Base-by-base conservation (phyloP, 2,888 invertebrate genomes). In the Sarcophaga rosellei region DNA sequence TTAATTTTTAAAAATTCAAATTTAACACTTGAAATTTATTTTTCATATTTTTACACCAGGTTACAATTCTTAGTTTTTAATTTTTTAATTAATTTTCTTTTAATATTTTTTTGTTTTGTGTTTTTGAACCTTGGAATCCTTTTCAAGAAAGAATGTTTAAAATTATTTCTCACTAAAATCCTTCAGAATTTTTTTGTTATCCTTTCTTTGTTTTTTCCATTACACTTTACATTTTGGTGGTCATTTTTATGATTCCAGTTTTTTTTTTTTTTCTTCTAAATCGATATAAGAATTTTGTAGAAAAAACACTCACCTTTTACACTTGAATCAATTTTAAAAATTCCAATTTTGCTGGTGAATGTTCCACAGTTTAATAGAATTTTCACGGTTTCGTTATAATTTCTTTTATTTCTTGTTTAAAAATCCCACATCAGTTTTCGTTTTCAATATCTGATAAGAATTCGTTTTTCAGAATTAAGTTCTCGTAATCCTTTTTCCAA, bases 261-360 rank as follows among this genome's bases (percentile, higher is more conserved):
- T 77, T 5, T 81, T 17, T 69, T 12, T 47, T n/a, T 35, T 44
- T 21, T 21, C 6, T 15, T 35, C n/a, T 25, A n/a, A 35, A 20
- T 61, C 44, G 10, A 4, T 11, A 35, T 35, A 35, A 10, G 2
- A 35, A 35, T 35, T 35, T 10, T 8, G 35, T 35, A 35, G 35
- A 35, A 35, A 35, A 1, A 21, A 12, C 85, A 86, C 85, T 85
- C 84, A 84, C 87, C 77, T 86, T 86, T 81, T 84, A 86, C 70
- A 84, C 77, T 87, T 68, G 87, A 80, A 73, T 72, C 70, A 61
- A 57, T 78, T 25, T 47, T 72, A 62, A 75, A 72, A 84, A 84
- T 84, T 86, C 86, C 86, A 86, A 81, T 75, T 23, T 66, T 65
- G 63, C 62, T 69, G 20, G 45, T 17, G 68, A 69, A 77, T 59